Evolutionary conservation across 2,797 vertebrate species (phyloP), one percentile per base, ranked within the genome.

Genomic region (Notoglanidium macrostoma): DNA sequence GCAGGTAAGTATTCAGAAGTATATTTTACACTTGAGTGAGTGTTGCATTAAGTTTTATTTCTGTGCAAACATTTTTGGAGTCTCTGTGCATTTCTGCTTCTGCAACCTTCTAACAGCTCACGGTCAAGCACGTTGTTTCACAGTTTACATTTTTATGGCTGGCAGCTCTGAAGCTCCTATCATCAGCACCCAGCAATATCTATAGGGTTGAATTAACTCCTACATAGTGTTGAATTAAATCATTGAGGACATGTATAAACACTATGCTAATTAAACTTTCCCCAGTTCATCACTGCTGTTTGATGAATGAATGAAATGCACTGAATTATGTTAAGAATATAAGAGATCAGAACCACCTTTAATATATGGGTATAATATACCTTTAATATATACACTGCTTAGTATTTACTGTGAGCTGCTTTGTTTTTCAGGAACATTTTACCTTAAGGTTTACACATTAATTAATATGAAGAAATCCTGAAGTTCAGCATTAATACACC

Each of bases 81-180:
- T 89, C 85, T 85, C n/a, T 32, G 29, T 76, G 76, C 54, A 72
- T 65, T 90, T 86, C 78, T 85, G 88, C 86, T 90, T 81, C 87
- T 44, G 35, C 35, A 32, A 23, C 17, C 51, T 78, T 73, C 40
- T 83, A 61, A 84, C 65, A 74, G 46, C 74, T 68, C 61, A 29
- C 79, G 88, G 84, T 80, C 87, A 86, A 86, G 79, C 86, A 88
- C 90, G 59, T 44, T 61, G 84, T 46, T 70, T 86, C 49, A 35
- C 54, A 89, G 91, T 92, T 29, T 88, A 88, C 91, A 91, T 92
- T 88, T 90, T 91, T 90, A 91, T 91, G 83, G 87, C 23, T 51
- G 17, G 4, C n/a, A 67, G 80, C 80, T 32, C 46, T 65, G 80
- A 65, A 67, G 26, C 44, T 32, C 40, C 46, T 12, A 67, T 54